Base-by-base conservation (phyloP, 2,113 vertebrate species). In the Stigmatopora nigra region DNA sequence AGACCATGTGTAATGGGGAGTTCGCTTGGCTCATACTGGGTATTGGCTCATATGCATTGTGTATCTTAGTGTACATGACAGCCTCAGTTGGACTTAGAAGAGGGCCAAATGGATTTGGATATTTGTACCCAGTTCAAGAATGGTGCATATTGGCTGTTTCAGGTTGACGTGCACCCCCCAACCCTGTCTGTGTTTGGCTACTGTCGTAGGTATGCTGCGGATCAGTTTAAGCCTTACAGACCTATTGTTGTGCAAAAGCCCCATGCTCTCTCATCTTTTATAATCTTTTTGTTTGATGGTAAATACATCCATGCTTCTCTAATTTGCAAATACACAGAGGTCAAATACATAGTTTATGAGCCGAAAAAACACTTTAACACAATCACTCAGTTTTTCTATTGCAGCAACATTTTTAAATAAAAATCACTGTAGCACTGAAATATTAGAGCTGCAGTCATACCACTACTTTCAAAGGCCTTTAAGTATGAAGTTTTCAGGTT, bases 161-260 rank as follows among this genome's bases (percentile, higher is more conserved):
- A 71, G 65, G 58, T 65, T 71, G 52, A 53, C 60, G 65, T 65
- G 58, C 65, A 66, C 63, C 22, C 62, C 64, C 35, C 25, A 31
- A 31, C 25, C 25, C 31, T n/a, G 36, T 65, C 48, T 62, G 59
- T 71, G 53, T 25, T 78, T 81, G 84, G 72, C 75, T 16, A 49
- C 73, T 52, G 75, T 73, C 63, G 75, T 72, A 83, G 80, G 81
- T 86, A 85, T 82, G 81, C 79, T 70, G 67, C 79, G 83, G 84
- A 85, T 85, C 80, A 70, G 82, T 82, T 80, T 82, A 81, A 85
- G 81, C 81, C 79, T 78, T 67, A 75, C 78, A 82, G 82, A 82
- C 61, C 83, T 52, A 77, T 86, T 85, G 75, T 86, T 82, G 61
- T 80, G 36, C 65, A 78, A 75, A 82, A 83, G 80, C 76, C 45